A percentile compares a stretch with the other conserved stretches of the same genome.
Evolutionary conservation across 2,113 vertebrate species (phyloP).

Genomic region (Monopterus albus): DNA sequence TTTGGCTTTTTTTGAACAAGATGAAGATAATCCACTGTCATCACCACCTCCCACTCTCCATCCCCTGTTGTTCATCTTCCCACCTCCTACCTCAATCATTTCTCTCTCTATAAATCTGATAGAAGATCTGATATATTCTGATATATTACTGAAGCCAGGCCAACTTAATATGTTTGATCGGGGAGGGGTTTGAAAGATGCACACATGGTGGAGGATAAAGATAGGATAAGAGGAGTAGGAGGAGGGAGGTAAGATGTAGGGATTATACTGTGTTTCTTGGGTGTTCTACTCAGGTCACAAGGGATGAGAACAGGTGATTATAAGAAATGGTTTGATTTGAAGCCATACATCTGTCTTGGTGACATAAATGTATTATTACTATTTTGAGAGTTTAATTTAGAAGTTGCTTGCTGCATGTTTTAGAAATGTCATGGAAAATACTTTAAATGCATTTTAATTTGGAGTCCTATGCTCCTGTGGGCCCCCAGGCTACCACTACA

Average conservation of each 20-base stretch:
- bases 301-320: constrained; percentile 63
- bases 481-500: constrained; percentile 14
- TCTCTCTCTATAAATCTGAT: constrained; percentile 10
- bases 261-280: constrained; percentile 61
- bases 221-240: constrained; percentile 22
- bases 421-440: constrained; percentile 7
- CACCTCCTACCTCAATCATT: constrained; percentile 7
- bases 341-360: constrained; percentile 38
- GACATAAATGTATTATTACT: constrained; percentile 30
- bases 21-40: constrained; percentile 15
- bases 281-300: constrained; percentile 44
- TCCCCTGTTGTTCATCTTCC: neutral
- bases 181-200: constrained; percentile 31
- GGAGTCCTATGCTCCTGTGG: constrained; percentile 1
- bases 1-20: constrained; percentile 16
- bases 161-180: constrained; percentile 55
- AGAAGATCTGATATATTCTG: constrained; percentile 50
- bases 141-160: constrained; percentile 43
- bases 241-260: constrained; percentile 42
- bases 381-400: constrained; percentile 44
- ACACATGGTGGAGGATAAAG: constrained; percentile 59
- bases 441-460: constrained; percentile 48
- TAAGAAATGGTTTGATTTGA: constrained; percentile 48
- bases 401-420: constrained; percentile 25
- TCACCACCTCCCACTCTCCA: constrained; percentile 3